Evolutionary conservation across 2,113 vertebrate species (phyloP).

Genomic region (Anoplopoma fimbria): DNA sequence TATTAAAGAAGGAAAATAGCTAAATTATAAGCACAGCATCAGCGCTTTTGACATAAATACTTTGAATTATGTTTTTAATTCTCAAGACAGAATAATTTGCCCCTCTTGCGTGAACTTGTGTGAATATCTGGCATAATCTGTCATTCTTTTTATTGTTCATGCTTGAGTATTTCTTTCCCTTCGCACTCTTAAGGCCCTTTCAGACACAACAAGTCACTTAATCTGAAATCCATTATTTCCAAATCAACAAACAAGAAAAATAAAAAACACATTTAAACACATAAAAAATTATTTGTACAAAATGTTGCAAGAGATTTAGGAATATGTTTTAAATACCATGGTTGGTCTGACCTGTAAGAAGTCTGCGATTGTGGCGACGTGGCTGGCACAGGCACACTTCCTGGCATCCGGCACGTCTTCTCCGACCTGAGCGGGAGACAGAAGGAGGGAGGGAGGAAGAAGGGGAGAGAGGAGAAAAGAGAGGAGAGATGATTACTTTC

Average conservation of each 20-base stretch:
- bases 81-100: too few species aligned
- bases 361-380: conserved; percentile 95
- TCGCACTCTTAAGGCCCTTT: too few species aligned
- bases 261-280: not conserved
- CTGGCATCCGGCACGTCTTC: conserved; percentile 95
- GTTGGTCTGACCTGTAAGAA: conserved; percentile 92
- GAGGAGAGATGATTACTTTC: not conserved
- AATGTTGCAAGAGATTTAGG: not conserved
- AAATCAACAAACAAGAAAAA: not conserved
- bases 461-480: too few species aligned
- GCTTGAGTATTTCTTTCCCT: not conserved
- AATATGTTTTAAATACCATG: not conserved
- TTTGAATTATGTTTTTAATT: too few species aligned
- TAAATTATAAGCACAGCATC: not conserved
- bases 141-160: too few species aligned
- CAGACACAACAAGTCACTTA: too few species aligned
- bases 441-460: not conserved
- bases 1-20: not conserved
- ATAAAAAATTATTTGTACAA: not conserved
- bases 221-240: not conserved
- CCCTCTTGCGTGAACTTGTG: too few species aligned
- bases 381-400: conserved; percentile 96
- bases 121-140: too few species aligned
- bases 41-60: not conserved
- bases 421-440: conserved; percentile 87